Conservation (phyloP, 1,140 invertebrate genomes). For the Drosophila neocordata region DNA sequence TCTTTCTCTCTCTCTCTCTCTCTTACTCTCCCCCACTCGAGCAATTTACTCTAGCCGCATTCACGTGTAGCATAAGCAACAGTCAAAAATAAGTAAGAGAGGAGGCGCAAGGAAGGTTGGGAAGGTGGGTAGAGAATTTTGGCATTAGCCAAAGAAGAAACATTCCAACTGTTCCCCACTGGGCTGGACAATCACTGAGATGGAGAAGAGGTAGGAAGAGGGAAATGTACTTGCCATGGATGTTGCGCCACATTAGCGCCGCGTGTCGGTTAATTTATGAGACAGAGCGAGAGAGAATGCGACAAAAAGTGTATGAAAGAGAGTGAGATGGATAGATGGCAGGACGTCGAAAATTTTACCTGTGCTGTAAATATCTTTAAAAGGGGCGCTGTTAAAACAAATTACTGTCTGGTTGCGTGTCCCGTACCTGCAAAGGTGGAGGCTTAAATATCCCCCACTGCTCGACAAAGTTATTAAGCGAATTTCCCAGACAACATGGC, state of each 20-base stretch:
- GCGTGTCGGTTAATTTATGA: constrained; percentile 78
- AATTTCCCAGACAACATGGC: constrained; percentile 73
- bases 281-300: constrained; percentile 30
- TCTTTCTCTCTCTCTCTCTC: neutral
- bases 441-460: neutral
- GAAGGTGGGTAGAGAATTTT: constrained; percentile 32
- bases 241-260: constrained; percentile 78
- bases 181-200: neutral
- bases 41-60: constrained; percentile 1
- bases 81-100: constrained; percentile 45
- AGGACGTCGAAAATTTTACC: constrained; percentile 21
- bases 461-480: constrained; percentile 73
- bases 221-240: constrained; percentile 42
- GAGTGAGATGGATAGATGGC: neutral
- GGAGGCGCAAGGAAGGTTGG: neutral
- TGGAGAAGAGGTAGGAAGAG: constrained; percentile 24
- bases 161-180: constrained; percentile 12
- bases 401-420: constrained; percentile 75
- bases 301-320: too few relatives aligned
- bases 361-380: constrained; percentile 75
- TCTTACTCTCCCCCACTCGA: neutral
- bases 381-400: constrained; percentile 77
- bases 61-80: constrained; percentile 54
- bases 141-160: constrained; percentile 49
- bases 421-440: constrained; percentile 39